Conservation (phyloP, 2,888 invertebrate genomes). For the Tanypteryx hageni region DNA sequence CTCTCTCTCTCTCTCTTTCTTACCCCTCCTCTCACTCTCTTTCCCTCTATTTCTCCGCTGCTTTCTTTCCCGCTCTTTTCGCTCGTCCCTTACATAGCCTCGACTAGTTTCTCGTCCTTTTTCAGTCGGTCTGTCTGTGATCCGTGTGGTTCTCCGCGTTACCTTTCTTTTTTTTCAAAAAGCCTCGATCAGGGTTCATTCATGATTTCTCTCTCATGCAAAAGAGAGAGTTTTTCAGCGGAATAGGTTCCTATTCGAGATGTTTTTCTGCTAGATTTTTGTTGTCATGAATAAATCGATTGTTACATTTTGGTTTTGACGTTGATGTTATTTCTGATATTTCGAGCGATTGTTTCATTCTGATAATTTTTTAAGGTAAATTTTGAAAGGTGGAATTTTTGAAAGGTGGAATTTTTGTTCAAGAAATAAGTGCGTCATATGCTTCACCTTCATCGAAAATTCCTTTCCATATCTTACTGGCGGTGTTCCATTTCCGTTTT, state of each 20-base stretch:
- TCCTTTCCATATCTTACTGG: too few species aligned
- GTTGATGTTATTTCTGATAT: neutral
- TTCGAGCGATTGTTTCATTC: too few species aligned
- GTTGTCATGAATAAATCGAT: constrained; percentile 18
- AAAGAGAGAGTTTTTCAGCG: neutral
- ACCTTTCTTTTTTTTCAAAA: neutral
- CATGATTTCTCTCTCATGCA: neutral
- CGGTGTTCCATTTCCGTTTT: too few species aligned
- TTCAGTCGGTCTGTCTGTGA: too few species aligned
- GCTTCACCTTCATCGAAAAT: too few species aligned
- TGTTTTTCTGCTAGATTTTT: neutral
- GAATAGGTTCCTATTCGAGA: neutral
- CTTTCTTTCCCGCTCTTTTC: neutral
- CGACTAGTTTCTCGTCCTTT: neutral
- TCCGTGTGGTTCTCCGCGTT: too few species aligned
- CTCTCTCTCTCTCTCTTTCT: neutral
- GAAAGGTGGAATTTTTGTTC: too few species aligned
- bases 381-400: too few species aligned
- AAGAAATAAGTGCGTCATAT: too few species aligned
- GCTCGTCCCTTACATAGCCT: neutral
- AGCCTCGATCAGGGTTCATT: constrained; percentile 26
- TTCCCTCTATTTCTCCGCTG: constrained; percentile 26
- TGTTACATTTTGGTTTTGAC: neutral
- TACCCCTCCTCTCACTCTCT: neutral
- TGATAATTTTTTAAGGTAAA: too few species aligned